Conservation (phyloP, 1,140 invertebrate genomes). For the Pseudomyrmex sp. region DNA sequence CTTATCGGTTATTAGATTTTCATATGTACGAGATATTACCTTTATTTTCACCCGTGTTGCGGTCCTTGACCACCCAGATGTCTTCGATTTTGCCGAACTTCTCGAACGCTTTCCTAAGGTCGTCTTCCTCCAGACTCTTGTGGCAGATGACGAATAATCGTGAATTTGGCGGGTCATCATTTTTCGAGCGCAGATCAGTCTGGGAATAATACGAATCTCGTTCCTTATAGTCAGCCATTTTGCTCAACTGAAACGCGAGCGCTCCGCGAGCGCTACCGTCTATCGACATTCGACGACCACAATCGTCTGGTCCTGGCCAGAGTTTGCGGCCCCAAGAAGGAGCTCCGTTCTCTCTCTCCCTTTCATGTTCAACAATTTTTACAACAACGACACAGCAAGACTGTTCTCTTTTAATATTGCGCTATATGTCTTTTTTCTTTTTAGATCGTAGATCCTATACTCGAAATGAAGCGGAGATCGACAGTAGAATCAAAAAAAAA, state of each 20-base stretch:
- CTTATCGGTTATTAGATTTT: constrained; percentile 46
- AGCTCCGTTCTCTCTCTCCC: background rate
- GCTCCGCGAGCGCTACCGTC: constrained; percentile 13
- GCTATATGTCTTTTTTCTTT: background rate
- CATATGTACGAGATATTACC: constrained; percentile 85
- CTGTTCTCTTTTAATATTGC: background rate
- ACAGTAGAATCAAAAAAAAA: background rate
- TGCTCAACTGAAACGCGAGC: constrained; percentile 74
- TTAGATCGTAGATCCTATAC: no score
- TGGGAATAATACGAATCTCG: constrained; percentile 82
- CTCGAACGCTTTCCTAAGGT: constrained; percentile 91
- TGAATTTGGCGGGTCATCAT: constrained; percentile 93
- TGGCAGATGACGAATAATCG: constrained; percentile 95
- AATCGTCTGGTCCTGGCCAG: constrained; percentile 37
- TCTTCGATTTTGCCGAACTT: constrained; percentile 95
- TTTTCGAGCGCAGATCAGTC: constrained; percentile 84
- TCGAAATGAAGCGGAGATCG: no score
- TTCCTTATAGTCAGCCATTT: constrained; percentile 84
- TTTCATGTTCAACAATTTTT: background rate
- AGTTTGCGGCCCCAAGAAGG: constrained; percentile 29
- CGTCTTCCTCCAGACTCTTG: constrained; percentile 92
- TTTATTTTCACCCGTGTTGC: constrained; percentile 93
- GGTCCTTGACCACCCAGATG: constrained; percentile 95
- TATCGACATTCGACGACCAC: constrained; percentile 1
- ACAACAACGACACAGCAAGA: no score